Percentiles rank a stretch among this genome's conserved stretches.
Conservation (phyloP, 30 jellyfish, hydroid and myxozoan species). For the Pelagia noctiluca region DNA sequence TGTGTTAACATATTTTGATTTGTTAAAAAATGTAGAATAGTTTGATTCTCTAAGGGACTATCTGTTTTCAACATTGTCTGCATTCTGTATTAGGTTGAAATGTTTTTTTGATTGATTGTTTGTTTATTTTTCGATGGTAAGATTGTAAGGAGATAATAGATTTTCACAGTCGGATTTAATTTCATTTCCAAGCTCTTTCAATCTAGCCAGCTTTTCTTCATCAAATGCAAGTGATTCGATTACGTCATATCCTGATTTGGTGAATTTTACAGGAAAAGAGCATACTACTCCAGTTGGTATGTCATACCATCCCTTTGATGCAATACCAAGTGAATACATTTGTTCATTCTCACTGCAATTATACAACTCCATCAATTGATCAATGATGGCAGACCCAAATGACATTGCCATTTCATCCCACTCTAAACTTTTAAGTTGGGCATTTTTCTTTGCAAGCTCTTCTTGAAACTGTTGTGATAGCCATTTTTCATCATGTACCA, state of each 20-base stretch:
- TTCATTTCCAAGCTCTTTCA: constrained; percentile 42
- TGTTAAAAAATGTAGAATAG: no score
- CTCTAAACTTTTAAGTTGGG: constrained; percentile 3
- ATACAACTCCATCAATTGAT: constrained; percentile 75
- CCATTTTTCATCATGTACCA: constrained; percentile 86
- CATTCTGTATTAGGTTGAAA: no score
- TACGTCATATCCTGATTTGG: constrained; percentile 47
- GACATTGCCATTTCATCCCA: constrained; percentile 37
- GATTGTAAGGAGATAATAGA: constrained; percentile 17
- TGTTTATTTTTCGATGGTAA: neutral
- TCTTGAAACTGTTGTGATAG: constrained; percentile 54
- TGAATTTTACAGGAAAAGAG: constrained; percentile 81
- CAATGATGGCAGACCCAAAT: constrained; percentile 80
- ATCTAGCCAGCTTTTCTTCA: constrained; percentile 30
- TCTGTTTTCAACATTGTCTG: no score
- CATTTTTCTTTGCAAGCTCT: constrained; percentile 11
- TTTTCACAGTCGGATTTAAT: constrained; percentile 53
- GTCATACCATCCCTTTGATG: constrained; percentile 93
- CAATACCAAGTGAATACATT: constrained; percentile 72
- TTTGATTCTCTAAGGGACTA: no score
- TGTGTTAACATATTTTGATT: no score
- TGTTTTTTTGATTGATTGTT: no score
- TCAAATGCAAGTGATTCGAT: constrained; percentile 24
- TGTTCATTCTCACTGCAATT: constrained; percentile 61
- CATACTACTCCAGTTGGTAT: constrained; percentile 84